Evolutionary conservation across 2,888 invertebrate genomes (phyloP), one percentile per base, ranked within the genome.

Genomic region (Meiosimyza platycephala): DNA sequence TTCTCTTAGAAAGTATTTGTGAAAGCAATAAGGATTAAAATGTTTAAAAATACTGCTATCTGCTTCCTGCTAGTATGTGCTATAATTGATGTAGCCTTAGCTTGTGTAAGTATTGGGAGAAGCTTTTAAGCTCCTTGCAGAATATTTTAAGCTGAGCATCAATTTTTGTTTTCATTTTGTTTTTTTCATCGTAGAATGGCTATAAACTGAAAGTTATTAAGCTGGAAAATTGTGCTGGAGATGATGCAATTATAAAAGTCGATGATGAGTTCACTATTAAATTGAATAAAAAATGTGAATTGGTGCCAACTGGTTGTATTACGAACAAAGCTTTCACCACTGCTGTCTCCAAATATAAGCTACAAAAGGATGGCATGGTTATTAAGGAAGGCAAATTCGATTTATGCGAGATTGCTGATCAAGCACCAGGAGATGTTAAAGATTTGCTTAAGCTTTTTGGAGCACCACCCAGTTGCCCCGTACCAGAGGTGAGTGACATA

Each of bases 241-340:
- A 47, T 0, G 81, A 83, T 70, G 81, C 80, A 28, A 57, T 85
- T 13, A 79, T 87, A 1, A 78, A 78, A 6, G 75, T 85, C 12
- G 84, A 84, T 54, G 76, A 81, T 0, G 82, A 81, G 15, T 86
- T 87, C 48, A 75, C 74, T 3, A 76, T 86, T 1, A 82, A 83
- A 72, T 74, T 87, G 51, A 86, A 83, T 54, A 87, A 87, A 68
- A 87, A 89, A 73, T 89, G 89, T 77, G 88, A 89, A 75, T 59
- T 89, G 6, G 78, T 88, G 6, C 84, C 88, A 6, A 76, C 72
- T 2, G 89, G 89, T 18, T 89, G 89, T 77, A 76, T 88, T 2
- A 77, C 76, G 2, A 85, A 85, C 22, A 88, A 88, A 78, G 83
- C 84, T 0, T 88, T 88, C 59, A 79, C 75, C 48, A 86, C 86